Percentiles rank a stretch among this genome's conserved stretches.
Conservation (phyloP, 2,888 invertebrate genomes). For the Melanostoma scalare region DNA sequence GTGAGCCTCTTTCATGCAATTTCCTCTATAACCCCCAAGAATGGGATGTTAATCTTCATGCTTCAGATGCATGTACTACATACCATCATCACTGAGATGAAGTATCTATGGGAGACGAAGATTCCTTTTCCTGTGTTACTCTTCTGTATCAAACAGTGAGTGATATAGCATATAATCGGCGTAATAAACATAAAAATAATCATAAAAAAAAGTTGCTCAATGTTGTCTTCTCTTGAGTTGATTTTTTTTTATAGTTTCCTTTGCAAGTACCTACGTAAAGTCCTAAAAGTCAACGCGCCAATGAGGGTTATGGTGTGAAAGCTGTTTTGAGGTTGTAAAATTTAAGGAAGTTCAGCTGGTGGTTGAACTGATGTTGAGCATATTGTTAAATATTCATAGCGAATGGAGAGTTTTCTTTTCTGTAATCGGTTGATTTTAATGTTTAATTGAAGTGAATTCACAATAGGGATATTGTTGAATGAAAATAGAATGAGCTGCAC, state of each 20-base stretch:
- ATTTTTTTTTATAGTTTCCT: not conserved
- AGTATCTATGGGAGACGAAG: slow-evolving; percentile 29
- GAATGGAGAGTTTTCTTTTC: not conserved
- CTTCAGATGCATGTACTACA: slow-evolving; percentile 66
- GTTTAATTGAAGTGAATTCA: not conserved
- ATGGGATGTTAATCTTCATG: slow-evolving; percentile 70
- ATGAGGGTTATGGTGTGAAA: slow-evolving; percentile 65
- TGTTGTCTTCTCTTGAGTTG: slow-evolving; percentile 55
- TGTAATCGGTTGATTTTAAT: not conserved
- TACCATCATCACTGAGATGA: slow-evolving; percentile 25
- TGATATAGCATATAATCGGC: slow-evolving; percentile 71
- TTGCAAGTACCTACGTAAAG: not conserved
- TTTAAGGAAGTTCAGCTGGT: slow-evolving; percentile 57
- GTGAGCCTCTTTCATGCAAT: slow-evolving; percentile 59
- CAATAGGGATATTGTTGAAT: no score
- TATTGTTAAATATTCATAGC: slow-evolving; percentile 35
- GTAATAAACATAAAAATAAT: slow-evolving; percentile 73
- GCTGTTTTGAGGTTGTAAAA: slow-evolving; percentile 64
- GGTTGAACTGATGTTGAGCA: slow-evolving; percentile 37
- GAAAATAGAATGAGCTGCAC: no score
- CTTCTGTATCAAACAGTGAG: slow-evolving; percentile 53
- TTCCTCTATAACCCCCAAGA: slow-evolving; percentile 42
- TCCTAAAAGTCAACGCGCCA: not conserved
- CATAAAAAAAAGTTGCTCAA: slow-evolving; percentile 68
- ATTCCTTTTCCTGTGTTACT: slow-evolving; percentile 44